Evolutionary conservation across 2,797 vertebrate species (phyloP), one percentile per base, ranked within the genome.

Genomic region (Chrosomus eos): DNA sequence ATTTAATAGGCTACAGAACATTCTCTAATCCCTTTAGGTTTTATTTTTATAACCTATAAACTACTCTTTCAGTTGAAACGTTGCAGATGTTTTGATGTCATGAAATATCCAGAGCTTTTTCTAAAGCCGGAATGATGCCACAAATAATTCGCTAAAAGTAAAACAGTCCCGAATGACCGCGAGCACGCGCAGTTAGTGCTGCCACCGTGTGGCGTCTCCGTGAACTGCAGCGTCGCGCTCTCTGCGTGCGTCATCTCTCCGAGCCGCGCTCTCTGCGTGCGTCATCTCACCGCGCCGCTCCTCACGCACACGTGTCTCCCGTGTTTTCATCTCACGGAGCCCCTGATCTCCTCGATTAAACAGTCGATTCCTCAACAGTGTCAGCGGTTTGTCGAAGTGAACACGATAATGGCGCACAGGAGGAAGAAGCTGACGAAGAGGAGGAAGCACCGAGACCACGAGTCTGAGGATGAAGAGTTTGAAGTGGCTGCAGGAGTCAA

Each of bases 391-490:
- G 2, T 19, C 33, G 19, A 23, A 36, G 16, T 5, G 23, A 7
- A 31, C 40, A 4, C 23, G 19, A 11, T 9, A 26, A 97, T 97
- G 96, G 95, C 94, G 0, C 94, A 95, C 81, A 94, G 93, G 31
- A 97, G 95, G 91, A 96, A 95, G 90, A 96, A 92, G 53, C 33
- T 93, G 7, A 94, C 89, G 31, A 96, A 93, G 91, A 95, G 92
- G 89, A 95, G 89, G 90, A 92, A 92, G 81, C 85, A 58, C 67
- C 91, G 90, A 64, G 94, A 95, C 14, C 51, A 85, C 3, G 94
- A 94, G 18, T 95, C 94, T 14, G 96, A 96, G 86, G 86, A 87
- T 4, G 95, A 92, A 82, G 95, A 95, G 78, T 95, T 96, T 31
- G 93, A 96, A 76, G 72, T 96, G 67, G 93, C 92, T 28, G 91